Percentiles rank a stretch among this genome's conserved stretches.
Conservation (phyloP, 2,888 invertebrate genomes). For the Gerris lacustris region DNA sequence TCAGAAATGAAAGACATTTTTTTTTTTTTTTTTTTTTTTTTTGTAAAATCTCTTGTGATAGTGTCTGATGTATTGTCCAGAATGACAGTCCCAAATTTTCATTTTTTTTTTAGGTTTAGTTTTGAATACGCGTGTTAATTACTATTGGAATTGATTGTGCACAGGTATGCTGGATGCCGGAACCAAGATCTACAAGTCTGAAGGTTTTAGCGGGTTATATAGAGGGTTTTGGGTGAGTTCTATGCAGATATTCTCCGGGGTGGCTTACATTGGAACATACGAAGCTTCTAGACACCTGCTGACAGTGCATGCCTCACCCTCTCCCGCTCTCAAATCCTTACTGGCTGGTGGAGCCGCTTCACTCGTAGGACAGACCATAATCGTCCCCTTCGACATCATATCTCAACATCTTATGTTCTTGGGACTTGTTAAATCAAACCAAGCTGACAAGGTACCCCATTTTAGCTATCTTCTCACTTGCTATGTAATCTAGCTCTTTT, state of each 20-base stretch:
- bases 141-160: conserved; percentile 22
- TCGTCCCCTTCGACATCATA: conserved; percentile 92
- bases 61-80: too few relatives aligned
- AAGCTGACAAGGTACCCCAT: conserved; percentile 22
- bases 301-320: conserved; percentile 47
- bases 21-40: too few relatives aligned
- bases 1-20: too few relatives aligned
- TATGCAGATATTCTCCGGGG: conserved; percentile 70
- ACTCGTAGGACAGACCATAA: conserved; percentile 83
- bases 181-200: conserved; percentile 67
- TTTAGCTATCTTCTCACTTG: too few relatives aligned
- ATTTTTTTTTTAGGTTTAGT: too few relatives aligned
- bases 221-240: conserved; percentile 92
- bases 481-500: too few relatives aligned
- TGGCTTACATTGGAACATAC: conserved; percentile 87
- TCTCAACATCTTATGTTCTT: conserved; percentile 95
- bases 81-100: too few relatives aligned
- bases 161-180: conserved; percentile 74
- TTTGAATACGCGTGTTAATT: too few relatives aligned
- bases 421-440: conserved; percentile 43
- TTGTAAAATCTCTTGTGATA: too few relatives aligned
- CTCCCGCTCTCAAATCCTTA: conserved; percentile 57
- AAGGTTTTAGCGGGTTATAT: conserved; percentile 79
- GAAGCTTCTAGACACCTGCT: conserved; percentile 78
- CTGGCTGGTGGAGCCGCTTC: conserved; percentile 86